These are phyloP conservation scores for Vicugna pacos DNA, from an alignment of 2,113 vertebrate species.

Conservation along the genomic window DNA sequence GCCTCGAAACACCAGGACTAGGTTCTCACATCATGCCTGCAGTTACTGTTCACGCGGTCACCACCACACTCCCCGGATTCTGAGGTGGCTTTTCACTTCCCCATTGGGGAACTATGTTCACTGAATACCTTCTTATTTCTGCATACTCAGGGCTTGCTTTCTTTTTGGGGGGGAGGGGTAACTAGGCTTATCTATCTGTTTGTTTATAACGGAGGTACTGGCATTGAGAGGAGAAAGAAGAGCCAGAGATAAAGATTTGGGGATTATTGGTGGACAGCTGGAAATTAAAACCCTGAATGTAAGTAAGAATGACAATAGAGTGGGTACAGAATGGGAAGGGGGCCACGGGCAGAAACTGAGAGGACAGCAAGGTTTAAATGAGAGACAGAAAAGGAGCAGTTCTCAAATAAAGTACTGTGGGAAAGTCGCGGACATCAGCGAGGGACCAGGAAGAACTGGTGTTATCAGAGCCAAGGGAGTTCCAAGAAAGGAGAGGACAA, in stretches of 20 bases:
- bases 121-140: not conserved
- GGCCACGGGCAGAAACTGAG: not conserved
- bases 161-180: too few relatives aligned
- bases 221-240: not conserved
- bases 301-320: not conserved
- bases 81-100: not conserved
- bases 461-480: not conserved
- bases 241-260: not conserved
- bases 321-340: not conserved
- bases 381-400: not conserved
- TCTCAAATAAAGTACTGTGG: not conserved
- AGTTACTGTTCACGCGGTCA: too few relatives aligned
- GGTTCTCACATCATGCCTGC: accelerated
- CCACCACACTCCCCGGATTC: not conserved
- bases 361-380: not conserved
- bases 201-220: too few relatives aligned
- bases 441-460: not conserved
- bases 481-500: not conserved
- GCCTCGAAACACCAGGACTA: not conserved
- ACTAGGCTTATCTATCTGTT: too few relatives aligned
- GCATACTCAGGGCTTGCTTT: not conserved
- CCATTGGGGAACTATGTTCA: not conserved
- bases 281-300: not conserved
- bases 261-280: not conserved
- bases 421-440: not conserved